Evolutionary conservation across 2,113 vertebrate genomes (phyloP).

Genomic region (Bathybates hornii): DNA sequence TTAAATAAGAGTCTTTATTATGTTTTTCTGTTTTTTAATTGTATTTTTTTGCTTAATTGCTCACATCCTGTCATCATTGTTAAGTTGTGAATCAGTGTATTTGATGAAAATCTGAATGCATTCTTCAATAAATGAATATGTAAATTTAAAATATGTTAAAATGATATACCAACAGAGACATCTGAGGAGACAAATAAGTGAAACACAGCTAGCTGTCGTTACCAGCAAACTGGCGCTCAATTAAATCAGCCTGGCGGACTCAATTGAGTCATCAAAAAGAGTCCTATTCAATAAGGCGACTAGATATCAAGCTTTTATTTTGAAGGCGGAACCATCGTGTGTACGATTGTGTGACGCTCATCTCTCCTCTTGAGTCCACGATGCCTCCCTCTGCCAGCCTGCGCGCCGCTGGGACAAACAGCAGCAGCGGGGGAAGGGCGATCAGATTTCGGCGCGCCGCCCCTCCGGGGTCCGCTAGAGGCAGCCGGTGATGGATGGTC

Average conservation of each 20-base stretch:
- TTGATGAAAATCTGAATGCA: background rate
- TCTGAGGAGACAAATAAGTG: background rate
- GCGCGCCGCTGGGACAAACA: background rate
- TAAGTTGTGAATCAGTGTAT: background rate
- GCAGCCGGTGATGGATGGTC: conserved; percentile 16
- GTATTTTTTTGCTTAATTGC: background rate
- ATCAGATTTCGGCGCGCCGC: conserved; percentile 32
- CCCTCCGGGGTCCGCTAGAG: conserved; percentile 46
- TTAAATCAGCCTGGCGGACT: background rate
- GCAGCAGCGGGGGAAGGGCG: background rate
- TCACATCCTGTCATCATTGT: background rate
- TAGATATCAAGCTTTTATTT: conserved; percentile 18
- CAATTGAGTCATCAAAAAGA: background rate
- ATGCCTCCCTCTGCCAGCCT: background rate
- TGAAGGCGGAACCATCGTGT: background rate
- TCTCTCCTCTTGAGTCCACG: background rate
- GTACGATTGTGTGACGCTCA: background rate
- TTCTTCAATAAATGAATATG: background rate
- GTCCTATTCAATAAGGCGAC: background rate
- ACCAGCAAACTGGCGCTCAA: background rate
- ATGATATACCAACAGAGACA: background rate
- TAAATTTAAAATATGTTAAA: background rate
- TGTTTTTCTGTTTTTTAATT: background rate
- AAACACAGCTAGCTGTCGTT: background rate
- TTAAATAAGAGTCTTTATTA: background rate